These are phyloP conservation scores for Phataginus tricuspis DNA, from an alignment of 2,797 vertebrate species.

Conservation along the genomic window DNA sequence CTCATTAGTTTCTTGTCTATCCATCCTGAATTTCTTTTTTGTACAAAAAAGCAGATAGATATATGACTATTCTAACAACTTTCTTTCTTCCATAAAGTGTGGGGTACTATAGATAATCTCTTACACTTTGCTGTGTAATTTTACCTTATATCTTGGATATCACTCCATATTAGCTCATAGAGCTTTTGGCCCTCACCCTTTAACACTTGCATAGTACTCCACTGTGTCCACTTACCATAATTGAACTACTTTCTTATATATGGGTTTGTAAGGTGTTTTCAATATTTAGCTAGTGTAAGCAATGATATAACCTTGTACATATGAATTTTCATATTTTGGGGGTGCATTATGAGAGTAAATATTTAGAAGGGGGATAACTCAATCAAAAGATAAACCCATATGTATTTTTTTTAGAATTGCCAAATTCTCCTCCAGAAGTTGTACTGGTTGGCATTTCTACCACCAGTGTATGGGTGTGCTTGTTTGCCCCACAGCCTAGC, in stretches of 20 bases:
- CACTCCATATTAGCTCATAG: neutral
- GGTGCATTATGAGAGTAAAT: neutral
- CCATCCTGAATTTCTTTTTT: neutral
- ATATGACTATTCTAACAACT: neutral
- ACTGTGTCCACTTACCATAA: neutral
- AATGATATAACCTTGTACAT: neutral
- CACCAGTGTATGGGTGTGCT: neutral
- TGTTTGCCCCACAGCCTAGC: neutral
- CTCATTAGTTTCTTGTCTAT: neutral
- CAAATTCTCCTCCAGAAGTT: neutral
- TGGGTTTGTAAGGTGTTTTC: neutral
- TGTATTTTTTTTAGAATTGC: neutral
- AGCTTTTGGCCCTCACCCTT: neutral
- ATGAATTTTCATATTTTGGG: slow-evolving; percentile 11
- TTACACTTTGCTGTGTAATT: neutral
- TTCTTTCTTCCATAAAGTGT: neutral
- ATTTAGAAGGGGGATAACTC: neutral
- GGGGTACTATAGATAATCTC: neutral
- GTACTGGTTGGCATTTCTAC: neutral
- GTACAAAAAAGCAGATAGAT: neutral
- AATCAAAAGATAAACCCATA: neutral
- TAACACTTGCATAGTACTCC: neutral
- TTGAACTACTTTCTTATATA: neutral
- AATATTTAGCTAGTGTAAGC: neutral
- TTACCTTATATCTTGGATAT: neutral